Base-by-base conservation (phyloP, 2,888 invertebrate species). In the Coelinius sp. region DNA sequence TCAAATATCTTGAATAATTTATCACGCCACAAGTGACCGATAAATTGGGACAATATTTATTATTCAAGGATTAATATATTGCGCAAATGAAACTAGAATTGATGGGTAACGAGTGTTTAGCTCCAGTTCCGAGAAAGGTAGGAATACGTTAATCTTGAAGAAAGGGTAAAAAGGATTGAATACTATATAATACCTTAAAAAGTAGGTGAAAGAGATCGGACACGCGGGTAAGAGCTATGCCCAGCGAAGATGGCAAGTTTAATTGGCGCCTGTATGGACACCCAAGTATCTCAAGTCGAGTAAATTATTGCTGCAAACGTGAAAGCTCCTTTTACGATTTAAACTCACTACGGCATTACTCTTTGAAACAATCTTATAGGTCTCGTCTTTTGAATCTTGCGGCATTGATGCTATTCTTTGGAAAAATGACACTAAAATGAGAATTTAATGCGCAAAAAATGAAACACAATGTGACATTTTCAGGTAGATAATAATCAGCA, bases 181-280 rank as follows among this genome's bases (percentile, higher is more conserved):
- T 56, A 27, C 27, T 56, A 56, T 56, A 56, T 56, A 56, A 56
- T 31, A 56, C 56, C 56, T 56, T 49, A 59, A 59, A 59, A 81
- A 81, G 77, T 79, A 79, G 78, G 77, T 75, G 76, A 76, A 79
- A 71, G 53, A 71, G 56, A 72, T 56, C 35, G 31, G 62, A 38
- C 17, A n/a, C n/a, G n/a, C n/a, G 49, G 10, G 27, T 25, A 41
- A 22, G 62, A 41, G 66, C 56, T 56, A 12, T 66, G 44, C 27
- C n/a, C n/a, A 25, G 62, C 73, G 77, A 75, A 75, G 73, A 76
- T 77, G 78, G 77, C 75, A 78, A 79, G 80, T 81, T 63, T 83
- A 84, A 82, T 82, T 83, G 83, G 79, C 77, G 79, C 80, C 78
- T 79, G 76, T 27, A 70, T 76, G 76, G 79, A 80, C 78, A 79